Conservation (phyloP, 2,888 invertebrate genomes). For the Rhagium mordax region DNA sequence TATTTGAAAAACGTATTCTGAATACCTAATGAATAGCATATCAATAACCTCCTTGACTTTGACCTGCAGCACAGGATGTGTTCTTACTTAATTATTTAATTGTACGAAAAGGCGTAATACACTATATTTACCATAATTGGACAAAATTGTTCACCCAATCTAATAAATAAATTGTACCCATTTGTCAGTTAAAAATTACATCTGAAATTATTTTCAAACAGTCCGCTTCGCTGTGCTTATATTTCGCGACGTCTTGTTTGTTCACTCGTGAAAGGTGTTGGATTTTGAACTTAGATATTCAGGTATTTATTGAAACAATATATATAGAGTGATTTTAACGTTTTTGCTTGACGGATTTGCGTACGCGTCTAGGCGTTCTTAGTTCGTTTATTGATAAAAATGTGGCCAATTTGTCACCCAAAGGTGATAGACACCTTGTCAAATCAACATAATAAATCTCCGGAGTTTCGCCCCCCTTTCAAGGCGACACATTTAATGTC, state of each 20-base stretch:
- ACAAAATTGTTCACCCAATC: constrained; percentile 41
- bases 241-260: neutral
- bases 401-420: too few species aligned
- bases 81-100: constrained; percentile 42
- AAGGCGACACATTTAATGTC: neutral
- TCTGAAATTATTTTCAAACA: constrained; percentile 34
- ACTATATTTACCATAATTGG: constrained; percentile 43
- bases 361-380: too few species aligned
- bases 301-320: neutral
- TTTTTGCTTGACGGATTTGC: too few species aligned
- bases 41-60: constrained; percentile 37
- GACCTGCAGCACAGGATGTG: constrained; percentile 42
- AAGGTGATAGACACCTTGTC: too few species aligned
- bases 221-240: constrained; percentile 10
- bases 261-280: neutral
- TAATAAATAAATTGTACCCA: constrained; percentile 36
- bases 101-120: constrained; percentile 40
- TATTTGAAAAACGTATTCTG: neutral
- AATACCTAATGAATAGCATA: neutral
- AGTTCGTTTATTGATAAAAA: too few species aligned
- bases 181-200: constrained; percentile 31
- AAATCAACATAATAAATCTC: too few species aligned
- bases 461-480: too few species aligned
- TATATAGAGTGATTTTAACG: neutral
- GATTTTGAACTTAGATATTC: too few species aligned